phyloP scores from a whole-genome alignment of 2,888 invertebrate genomes.

The Zaprionus lineosus region DNA sequence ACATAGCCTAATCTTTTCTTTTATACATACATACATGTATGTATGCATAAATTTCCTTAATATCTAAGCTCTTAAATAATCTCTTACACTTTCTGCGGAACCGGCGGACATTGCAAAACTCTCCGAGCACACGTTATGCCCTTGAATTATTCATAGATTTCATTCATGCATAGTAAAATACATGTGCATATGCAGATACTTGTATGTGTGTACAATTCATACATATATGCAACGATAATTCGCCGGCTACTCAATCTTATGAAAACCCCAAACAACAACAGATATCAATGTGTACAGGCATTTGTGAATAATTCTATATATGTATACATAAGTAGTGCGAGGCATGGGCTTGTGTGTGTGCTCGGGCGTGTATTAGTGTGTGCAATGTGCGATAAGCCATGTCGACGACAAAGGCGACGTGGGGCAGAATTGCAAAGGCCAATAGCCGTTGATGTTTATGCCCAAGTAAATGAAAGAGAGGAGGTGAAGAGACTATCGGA shows the following conservation, averaged over 20 bases:
- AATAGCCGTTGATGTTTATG: conserved; percentile 61
- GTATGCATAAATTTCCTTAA: too few species aligned
- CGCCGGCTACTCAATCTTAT: conserved; percentile 22
- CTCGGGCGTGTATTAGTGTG: conserved; percentile 5
- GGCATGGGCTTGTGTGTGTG: too few species aligned
- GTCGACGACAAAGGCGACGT: conserved; percentile 50
- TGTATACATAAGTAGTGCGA: background rate
- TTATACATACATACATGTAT: too few species aligned
- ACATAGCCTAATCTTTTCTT: too few species aligned
- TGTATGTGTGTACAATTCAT: background rate
- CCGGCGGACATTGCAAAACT: too few species aligned
- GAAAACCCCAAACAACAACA: conserved; percentile 20
- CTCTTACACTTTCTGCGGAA: too few species aligned
- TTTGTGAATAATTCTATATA: background rate
- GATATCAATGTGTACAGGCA: background rate
- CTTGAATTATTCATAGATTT: conserved; percentile 60
- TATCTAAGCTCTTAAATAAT: too few species aligned
- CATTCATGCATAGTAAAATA: conserved; percentile 27
- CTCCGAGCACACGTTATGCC: conserved; percentile 25
- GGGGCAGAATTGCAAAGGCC: conserved; percentile 54
- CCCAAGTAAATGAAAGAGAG: background rate
- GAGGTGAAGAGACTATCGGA: conserved; percentile 4
- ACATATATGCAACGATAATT: conserved; percentile 17
- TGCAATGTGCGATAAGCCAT: conserved; percentile 59
- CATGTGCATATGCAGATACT: background rate